A percentile compares a stretch with the other conserved stretches of the same genome.
phyloP scores from a whole-genome alignment of 2,113 vertebrate species.

The Boulengeromyrus knoepffleri region DNA sequence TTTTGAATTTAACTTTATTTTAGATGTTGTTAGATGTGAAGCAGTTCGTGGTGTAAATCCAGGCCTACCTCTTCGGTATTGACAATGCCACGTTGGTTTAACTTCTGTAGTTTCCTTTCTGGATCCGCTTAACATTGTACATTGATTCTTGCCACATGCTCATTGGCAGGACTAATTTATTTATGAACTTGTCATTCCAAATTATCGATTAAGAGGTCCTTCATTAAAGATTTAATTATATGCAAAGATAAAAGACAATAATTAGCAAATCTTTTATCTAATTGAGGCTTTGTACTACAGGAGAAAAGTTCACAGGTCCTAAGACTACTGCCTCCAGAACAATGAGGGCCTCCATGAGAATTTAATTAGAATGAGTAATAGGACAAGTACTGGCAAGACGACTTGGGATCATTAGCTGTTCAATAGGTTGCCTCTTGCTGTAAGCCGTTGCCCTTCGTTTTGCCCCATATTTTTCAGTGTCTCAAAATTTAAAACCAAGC shows the following conservation, averaged over 20 bases:
- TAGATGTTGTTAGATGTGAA: neutral
- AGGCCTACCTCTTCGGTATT: constrained; percentile 25
- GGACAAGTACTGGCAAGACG: constrained; percentile 33
- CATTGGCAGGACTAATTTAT: constrained; percentile 94
- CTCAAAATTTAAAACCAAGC: neutral
- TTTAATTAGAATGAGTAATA: constrained; percentile 76
- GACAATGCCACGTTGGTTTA: constrained; percentile 27
- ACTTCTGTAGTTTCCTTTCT: constrained; percentile 34
- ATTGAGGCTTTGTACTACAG: constrained; percentile 87
- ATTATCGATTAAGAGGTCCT: constrained; percentile 88
- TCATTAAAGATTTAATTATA: constrained; percentile 91
- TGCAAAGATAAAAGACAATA: constrained; percentile 83
- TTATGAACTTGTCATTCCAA: constrained; percentile 96
- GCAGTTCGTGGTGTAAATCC: neutral
- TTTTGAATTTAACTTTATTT: neutral
- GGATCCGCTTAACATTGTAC: constrained; percentile 73
- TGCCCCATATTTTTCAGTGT: neutral
- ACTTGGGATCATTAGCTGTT: constrained; percentile 38
- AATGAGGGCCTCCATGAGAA: constrained; percentile 62
- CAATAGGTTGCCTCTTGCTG: constrained; percentile 31
- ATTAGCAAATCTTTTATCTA: constrained; percentile 95
- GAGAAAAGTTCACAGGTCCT: constrained; percentile 83
- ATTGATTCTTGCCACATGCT: constrained; percentile 77
- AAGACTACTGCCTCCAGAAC: constrained; percentile 74
- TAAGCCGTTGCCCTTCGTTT: constrained; percentile 32